Conservation (phyloP, 2,888 invertebrate genomes). For the Philaethria dido region DNA sequence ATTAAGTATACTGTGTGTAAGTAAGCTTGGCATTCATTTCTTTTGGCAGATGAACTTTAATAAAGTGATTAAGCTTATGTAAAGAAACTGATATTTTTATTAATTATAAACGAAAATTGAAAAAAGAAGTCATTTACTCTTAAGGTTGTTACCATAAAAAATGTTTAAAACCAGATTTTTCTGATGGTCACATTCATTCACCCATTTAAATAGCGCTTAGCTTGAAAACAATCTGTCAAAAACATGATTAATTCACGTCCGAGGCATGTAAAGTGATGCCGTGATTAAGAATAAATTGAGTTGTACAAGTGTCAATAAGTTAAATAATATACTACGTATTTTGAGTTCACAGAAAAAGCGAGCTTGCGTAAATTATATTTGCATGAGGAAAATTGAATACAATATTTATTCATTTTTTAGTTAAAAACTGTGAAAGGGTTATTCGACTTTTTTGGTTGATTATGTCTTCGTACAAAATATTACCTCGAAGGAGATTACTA, state of each 20-base stretch:
- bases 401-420: neutral
- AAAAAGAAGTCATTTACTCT: slow-evolving; percentile 12
- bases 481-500: neutral
- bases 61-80: neutral
- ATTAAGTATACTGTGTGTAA: neutral
- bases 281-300: slow-evolving; percentile 25
- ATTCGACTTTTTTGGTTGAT: neutral
- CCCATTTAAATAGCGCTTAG: slow-evolving; percentile 25
- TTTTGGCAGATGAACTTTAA: neutral
- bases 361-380: slow-evolving; percentile 9
- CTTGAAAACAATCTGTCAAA: slow-evolving; percentile 20
- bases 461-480: neutral
- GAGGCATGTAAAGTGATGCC: slow-evolving; percentile 25
- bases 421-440: neutral
- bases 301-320: slow-evolving; percentile 19
- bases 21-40: neutral
- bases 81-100: slow-evolving; percentile 14
- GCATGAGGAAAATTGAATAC: slow-evolving; percentile 14
- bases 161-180: slow-evolving; percentile 14
- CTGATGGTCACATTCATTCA: slow-evolving; percentile 17
- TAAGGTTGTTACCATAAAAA: slow-evolving; percentile 7
- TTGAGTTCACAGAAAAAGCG: slow-evolving; percentile 6
- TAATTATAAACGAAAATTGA: slow-evolving; percentile 15
- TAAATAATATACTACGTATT: slow-evolving; percentile 11
- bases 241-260: slow-evolving; percentile 25